These are phyloP conservation scores for Chanos chanos DNA, from an alignment of 2,797 vertebrate species.

Conservation along the genomic window DNA sequence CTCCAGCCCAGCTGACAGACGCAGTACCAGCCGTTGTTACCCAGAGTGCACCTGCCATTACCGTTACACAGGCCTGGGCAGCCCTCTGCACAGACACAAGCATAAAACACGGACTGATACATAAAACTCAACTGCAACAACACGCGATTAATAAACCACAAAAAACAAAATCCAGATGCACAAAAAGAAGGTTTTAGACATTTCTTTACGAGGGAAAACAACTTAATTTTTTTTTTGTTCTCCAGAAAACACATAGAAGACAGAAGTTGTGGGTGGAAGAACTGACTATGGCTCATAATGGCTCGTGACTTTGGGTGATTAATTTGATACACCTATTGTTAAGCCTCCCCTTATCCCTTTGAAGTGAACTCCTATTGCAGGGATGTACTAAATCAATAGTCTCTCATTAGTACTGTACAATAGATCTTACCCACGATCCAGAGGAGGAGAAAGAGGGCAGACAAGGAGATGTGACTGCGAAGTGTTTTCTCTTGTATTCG, in stretches of 20 bases:
- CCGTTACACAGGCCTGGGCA: constrained; percentile 96
- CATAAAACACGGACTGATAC: constrained; percentile 39
- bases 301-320: constrained; percentile 59
- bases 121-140: not conserved
- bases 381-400: constrained; percentile 68
- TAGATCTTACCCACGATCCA: constrained; percentile 34
- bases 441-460: constrained; percentile 1
- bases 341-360: constrained; percentile 65
- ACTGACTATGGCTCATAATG: constrained; percentile 39
- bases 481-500: too few species aligned
- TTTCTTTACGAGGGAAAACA: not conserved
- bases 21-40: constrained; percentile 96
- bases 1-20: constrained; percentile 98
- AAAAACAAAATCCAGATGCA: not conserved
- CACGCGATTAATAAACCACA: not conserved
- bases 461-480: not conserved
- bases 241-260: not conserved
- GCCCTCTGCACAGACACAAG: constrained; percentile 83
- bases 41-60: constrained; percentile 96
- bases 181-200: constrained; percentile 2
- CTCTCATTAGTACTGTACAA: constrained; percentile 64
- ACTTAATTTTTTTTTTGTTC: not conserved
- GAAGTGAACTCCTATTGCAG: constrained; percentile 60
- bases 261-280: not conserved
- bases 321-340: constrained; percentile 62